A percentile compares a stretch with the other conserved stretches of the same genome.
Conservation (phyloP, 1,140 invertebrate genomes). For the Eueides isabella region DNA sequence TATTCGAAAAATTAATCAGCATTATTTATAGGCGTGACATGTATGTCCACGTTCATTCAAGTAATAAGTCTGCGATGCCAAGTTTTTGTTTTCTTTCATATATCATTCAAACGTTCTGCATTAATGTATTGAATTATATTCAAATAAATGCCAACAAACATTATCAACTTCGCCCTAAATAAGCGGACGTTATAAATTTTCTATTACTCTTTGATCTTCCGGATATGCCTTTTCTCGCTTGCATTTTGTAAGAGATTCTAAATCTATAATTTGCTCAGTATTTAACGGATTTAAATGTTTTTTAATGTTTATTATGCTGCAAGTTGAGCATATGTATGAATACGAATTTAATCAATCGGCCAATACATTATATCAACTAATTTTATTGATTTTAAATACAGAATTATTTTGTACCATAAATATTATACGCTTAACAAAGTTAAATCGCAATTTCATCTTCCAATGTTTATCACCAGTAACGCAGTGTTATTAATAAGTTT, state of each 20-base stretch:
- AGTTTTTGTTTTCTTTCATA: constrained; percentile 27
- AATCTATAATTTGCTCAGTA: not conserved
- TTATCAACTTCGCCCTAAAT: constrained; percentile 31
- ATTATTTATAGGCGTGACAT: constrained; percentile 25
- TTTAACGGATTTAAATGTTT: not conserved
- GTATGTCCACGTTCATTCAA: constrained; percentile 23
- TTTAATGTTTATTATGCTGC: not conserved
- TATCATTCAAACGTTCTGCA: constrained; percentile 24
- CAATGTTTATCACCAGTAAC: constrained; percentile 8
- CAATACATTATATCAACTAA: no score
- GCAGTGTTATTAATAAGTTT: constrained; percentile 9
- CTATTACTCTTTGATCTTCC: constrained; percentile 34
- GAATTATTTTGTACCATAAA: not conserved
- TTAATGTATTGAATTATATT: constrained; percentile 33
- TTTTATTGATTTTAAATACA: not conserved
- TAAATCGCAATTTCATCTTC: not conserved
- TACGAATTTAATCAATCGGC: no score
- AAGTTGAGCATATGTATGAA: no score
- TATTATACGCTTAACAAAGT: not conserved
- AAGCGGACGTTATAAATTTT: constrained; percentile 35
- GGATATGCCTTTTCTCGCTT: constrained; percentile 27
- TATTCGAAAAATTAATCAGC: constrained; percentile 7
- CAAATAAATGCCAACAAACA: constrained; percentile 34
- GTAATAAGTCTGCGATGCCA: constrained; percentile 31
- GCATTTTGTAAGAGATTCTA: constrained; percentile 7